phyloP scores from a whole-genome alignment of 2,797 vertebrate genomes.

The Takifugu rubripes region DNA sequence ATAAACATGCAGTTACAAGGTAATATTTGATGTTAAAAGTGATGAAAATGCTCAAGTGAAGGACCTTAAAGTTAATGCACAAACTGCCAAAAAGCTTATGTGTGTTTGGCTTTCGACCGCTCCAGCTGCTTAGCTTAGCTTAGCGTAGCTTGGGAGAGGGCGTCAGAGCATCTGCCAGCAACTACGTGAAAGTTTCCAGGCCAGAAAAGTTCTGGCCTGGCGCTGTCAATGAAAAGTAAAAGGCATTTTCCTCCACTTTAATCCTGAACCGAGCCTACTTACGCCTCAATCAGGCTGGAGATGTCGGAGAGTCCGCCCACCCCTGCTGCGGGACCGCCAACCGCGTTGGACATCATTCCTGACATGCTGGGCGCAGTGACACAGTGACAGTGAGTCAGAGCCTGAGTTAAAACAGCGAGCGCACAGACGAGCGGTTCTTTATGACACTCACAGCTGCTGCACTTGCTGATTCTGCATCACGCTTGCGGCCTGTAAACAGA shows the following conservation, averaged over 20 bases:
- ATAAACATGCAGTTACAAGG: no score
- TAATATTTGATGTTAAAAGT: no score
- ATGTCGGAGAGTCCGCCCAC: slow-evolving; percentile 94
- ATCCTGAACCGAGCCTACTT: slow-evolving; percentile 49
- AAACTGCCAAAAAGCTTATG: no score
- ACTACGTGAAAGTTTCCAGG: no score
- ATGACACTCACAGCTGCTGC: slow-evolving; percentile 91
- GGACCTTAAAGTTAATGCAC: no score
- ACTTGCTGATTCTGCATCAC: slow-evolving; percentile 99
- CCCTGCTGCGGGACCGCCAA: slow-evolving; percentile 89
- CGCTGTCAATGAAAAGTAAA: neutral
- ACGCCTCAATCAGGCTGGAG: slow-evolving; percentile 97
- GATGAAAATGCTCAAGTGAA: no score
- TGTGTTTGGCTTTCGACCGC: no score
- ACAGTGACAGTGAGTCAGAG: slow-evolving; percentile 1
- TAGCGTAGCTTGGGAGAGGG: no score
- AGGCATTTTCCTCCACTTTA: neutral
- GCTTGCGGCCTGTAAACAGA: slow-evolving; percentile 85
- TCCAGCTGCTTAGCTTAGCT: no score
- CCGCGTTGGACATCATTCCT: slow-evolving; percentile 97
- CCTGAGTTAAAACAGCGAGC: neutral
- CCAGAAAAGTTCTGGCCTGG: neutral
- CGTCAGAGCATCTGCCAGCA: no score
- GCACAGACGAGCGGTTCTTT: neutral
- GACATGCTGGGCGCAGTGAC: slow-evolving; percentile 84